phyloP scores from a whole-genome alignment of 2,113 vertebrate genomes.

The Pholis gunnellus region DNA sequence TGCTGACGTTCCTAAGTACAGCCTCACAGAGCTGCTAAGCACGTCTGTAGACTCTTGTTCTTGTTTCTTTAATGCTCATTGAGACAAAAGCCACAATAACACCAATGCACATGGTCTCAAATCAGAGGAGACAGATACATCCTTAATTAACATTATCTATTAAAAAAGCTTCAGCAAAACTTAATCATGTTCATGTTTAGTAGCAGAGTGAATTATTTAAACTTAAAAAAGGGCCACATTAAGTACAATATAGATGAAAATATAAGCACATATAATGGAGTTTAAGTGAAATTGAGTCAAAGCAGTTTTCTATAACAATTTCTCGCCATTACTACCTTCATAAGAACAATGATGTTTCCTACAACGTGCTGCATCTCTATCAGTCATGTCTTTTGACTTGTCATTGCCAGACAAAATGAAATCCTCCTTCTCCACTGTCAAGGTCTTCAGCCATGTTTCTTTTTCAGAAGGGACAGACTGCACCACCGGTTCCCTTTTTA shows the following conservation, averaged over 20 bases:
- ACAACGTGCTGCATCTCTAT: neutral
- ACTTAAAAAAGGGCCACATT: neutral
- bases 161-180: neutral
- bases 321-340: constrained; percentile 11
- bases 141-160: neutral
- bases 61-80: neutral
- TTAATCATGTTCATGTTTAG: neutral
- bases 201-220: neutral
- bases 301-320: constrained; percentile 23
- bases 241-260: constrained; percentile 4
- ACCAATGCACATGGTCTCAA: neutral
- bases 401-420: constrained; percentile 48
- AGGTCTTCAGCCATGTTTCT: constrained; percentile 54
- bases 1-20: neutral
- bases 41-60: neutral
- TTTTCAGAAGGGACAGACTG: constrained; percentile 44
- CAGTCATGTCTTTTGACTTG: constrained; percentile 26
- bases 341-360: neutral
- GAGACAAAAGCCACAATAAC: neutral
- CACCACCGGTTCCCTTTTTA: constrained; percentile 62
- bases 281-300: neutral
- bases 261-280: neutral
- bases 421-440: constrained; percentile 40
- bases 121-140: neutral
- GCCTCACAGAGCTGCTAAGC: neutral